Evolutionary conservation across 1,140 invertebrate species (phyloP).

Genomic region (Lordiphosa stackelbergi): DNA sequence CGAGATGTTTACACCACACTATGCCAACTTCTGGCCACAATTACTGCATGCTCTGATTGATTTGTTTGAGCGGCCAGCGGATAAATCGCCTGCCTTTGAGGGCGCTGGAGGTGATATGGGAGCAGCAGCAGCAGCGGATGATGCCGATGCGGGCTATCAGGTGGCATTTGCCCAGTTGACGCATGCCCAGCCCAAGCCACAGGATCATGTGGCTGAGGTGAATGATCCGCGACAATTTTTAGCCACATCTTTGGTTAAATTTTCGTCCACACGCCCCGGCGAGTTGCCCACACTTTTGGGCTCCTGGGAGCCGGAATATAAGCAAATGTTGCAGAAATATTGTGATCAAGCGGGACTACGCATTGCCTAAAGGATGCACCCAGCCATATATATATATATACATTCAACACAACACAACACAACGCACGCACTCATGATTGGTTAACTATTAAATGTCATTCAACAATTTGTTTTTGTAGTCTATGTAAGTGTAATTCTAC

Average conservation of each 20-base stretch:
- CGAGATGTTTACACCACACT: conserved; percentile 59
- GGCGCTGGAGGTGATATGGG: conserved; percentile 87
- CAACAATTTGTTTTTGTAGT: conserved; percentile 28
- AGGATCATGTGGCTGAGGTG: conserved; percentile 84
- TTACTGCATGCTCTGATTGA: conserved; percentile 86
- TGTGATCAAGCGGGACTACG: conserved; percentile 65
- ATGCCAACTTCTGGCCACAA: conserved; percentile 74
- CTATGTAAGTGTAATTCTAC: conserved; percentile 35
- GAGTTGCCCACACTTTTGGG: conserved; percentile 78
- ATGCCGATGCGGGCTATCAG: conserved; percentile 88
- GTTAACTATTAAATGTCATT: conserved; percentile 36
- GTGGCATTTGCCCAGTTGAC: conserved; percentile 91
- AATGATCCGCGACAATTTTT: conserved; percentile 83
- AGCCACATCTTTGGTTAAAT: conserved; percentile 82
- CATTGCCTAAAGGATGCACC: conserved; percentile 40
- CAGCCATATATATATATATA: conserved; percentile 15
- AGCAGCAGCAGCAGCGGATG: conserved; percentile 79
- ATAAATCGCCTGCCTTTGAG: conserved; percentile 83
- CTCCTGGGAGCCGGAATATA: conserved; percentile 53
- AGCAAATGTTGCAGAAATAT: conserved; percentile 72
- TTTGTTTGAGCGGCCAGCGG: conserved; percentile 92
- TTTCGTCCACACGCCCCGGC: conserved; percentile 81
- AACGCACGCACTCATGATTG: conserved; percentile 9
- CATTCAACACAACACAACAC: background rate
- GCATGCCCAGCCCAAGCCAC: conserved; percentile 86